Base-by-base conservation (phyloP, 2,113 vertebrate species). In the Calonectris borealis region DNA sequence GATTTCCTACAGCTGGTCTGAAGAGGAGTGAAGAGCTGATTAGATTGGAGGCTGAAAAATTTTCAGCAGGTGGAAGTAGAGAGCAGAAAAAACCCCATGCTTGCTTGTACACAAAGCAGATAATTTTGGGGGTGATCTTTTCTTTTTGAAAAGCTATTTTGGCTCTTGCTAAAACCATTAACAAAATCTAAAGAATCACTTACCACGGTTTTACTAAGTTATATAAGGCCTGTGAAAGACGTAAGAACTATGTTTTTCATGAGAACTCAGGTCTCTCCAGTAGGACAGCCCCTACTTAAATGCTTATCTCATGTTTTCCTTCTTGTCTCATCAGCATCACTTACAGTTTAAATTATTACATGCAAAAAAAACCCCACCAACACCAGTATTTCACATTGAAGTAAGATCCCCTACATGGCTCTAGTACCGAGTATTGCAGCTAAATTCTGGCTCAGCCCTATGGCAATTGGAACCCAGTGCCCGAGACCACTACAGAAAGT, bases 61-160 rank as follows among this genome's bases (percentile, higher is more conserved):
- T 92, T 95, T 80, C 90, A 94, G 94, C 76, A 94, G 86, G 85
- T 96, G 76, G 90, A 95, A 95, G 80, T 38, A 88, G 80, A 88
- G 51, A 86, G 60, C 4, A 31, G 22, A 18, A 72, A 27, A 84
- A 27, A 76, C 17, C 3, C 13, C 10, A 16, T 6, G 1, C 38
- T 78, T 64, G 15, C 20, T 64, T 29, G 10, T 55, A 60, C 5
- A 46, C 12, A 84, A 70, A 24, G 32, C 27, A 54, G 71, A 58
- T 13, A n/a, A 8, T 44, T 86, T 66, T 7, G 29, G 24, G 16
- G 29, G 22, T 46, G 38, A 60, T 65, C 26, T 85, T 72, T 65
- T 54, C 42, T 62, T 83, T 87, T 57, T 54, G 9, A 73, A 86
- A 90, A 65, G 20, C 34, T 73, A 13, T n/a, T 62, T 69, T 1